Evolutionary conservation across 2,888 invertebrate genomes (phyloP).

Genomic region (Melanchra persicariae): DNA sequence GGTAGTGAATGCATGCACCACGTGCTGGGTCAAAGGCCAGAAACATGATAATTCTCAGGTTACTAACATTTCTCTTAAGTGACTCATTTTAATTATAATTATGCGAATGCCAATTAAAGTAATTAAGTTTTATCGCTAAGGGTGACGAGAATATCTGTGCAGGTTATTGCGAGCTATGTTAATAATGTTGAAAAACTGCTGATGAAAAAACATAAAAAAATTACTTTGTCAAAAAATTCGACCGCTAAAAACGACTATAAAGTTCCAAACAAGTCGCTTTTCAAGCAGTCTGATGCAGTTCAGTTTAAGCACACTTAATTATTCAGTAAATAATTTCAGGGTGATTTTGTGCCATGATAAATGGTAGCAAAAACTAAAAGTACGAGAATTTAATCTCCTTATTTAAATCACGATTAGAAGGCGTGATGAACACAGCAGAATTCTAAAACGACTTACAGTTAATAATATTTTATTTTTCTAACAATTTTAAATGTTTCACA

Average conservation of each 20-base stretch:
- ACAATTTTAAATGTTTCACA: no score
- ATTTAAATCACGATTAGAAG: background rate
- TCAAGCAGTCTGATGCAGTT: no score
- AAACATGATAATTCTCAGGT: constrained; percentile 34
- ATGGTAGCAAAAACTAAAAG: background rate
- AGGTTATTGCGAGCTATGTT: constrained; percentile 33
- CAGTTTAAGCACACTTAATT: no score
- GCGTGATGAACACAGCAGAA: background rate
- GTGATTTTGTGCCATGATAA: background rate
- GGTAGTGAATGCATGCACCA: constrained; percentile 8
- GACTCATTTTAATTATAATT: constrained; percentile 20
- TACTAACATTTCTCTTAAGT: constrained; percentile 33
- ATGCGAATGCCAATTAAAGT: constrained; percentile 30
- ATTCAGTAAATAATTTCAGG: background rate
- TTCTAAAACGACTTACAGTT: background rate
- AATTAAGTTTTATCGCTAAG: constrained; percentile 14
- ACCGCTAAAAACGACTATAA: no score
- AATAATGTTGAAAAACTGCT: no score
- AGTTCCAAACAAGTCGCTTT: no score
- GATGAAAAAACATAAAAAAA: no score
- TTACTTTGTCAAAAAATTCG: no score
- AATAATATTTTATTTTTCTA: background rate
- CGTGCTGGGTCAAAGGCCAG: constrained; percentile 33
- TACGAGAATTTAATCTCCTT: no score
- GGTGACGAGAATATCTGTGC: constrained; percentile 12